phyloP scores from a whole-genome alignment of 2,797 vertebrate species.

The Nyctibius grandis region DNA sequence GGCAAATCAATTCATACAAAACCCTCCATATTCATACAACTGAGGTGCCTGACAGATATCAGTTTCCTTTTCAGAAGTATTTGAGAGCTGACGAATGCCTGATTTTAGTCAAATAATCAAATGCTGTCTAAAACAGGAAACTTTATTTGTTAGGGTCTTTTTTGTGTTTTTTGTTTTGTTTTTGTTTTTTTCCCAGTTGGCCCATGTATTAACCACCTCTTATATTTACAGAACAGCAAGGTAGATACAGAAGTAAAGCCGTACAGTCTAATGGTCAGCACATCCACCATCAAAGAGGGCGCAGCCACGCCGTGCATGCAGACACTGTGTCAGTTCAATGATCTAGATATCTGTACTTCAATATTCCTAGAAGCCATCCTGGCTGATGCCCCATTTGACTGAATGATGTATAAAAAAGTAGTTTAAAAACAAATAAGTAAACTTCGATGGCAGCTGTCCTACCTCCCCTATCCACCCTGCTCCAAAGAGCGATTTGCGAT shows the following conservation, averaged over 20 bases:
- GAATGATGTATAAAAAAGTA: not conserved
- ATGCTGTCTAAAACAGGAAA: not conserved
- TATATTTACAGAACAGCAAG: not conserved
- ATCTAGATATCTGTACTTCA: not conserved
- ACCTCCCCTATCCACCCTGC: no score
- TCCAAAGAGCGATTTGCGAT: not conserved
- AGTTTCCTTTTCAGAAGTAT: not conserved
- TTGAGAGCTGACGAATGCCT: not conserved
- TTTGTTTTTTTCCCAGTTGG: not conserved
- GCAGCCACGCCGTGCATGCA: not conserved
- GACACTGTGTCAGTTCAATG: not conserved
- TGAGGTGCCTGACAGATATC: not conserved
- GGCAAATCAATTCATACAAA: not conserved
- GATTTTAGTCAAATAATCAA: not conserved
- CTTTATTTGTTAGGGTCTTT: not conserved
- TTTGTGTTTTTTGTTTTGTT: no score
- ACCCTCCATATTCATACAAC: not conserved
- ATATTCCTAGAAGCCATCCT: not conserved
- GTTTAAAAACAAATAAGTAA: not conserved
- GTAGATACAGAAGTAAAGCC: not conserved
- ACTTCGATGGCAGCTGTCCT: not conserved
- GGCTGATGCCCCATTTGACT: accelerated
- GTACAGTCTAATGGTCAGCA: not conserved
- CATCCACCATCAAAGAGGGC: not conserved
- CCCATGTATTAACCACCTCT: not conserved